Percentiles rank a stretch among this genome's conserved stretches.
phyloP scores from a whole-genome alignment of 2,797 vertebrate species.

The Halcyon smyrnensis region DNA sequence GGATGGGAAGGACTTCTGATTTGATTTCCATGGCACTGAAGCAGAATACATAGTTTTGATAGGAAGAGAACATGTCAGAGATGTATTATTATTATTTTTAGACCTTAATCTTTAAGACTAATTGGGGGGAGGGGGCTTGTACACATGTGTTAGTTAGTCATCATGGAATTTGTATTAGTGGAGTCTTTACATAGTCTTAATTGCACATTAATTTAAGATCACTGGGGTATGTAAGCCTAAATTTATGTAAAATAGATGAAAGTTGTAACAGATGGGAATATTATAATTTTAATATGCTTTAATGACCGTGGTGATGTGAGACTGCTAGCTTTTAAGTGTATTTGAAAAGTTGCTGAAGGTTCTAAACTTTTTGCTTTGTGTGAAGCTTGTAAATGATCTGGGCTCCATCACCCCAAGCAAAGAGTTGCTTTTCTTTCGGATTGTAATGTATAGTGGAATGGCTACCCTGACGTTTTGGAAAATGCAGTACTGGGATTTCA shows the following conservation, averaged over 20 bases:
- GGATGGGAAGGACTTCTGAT: background rate
- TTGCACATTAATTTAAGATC: background rate
- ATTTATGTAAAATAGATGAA: background rate
- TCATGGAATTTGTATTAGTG: background rate
- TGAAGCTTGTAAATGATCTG: constrained; percentile 92
- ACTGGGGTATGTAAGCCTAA: background rate
- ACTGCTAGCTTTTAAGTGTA: background rate
- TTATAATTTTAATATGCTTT: background rate
- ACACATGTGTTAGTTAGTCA: background rate
- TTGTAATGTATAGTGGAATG: constrained; percentile 91
- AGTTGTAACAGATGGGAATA: background rate
- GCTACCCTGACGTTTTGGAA: constrained; percentile 87
- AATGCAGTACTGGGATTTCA: constrained; percentile 81
- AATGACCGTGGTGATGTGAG: background rate
- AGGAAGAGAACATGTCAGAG: background rate
- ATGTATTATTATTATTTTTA: background rate
- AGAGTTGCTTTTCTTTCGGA: constrained; percentile 88
- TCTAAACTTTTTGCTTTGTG: constrained; percentile 69
- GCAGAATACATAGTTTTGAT: background rate
- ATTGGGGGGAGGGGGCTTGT: background rate
- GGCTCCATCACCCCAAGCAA: constrained; percentile 94
- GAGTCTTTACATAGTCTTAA: background rate
- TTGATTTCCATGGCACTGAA: background rate
- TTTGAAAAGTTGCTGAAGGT: background rate
- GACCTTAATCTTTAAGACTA: background rate